Conservation (phyloP, 2,113 vertebrate species). For the Gallinago undulata region DNA sequence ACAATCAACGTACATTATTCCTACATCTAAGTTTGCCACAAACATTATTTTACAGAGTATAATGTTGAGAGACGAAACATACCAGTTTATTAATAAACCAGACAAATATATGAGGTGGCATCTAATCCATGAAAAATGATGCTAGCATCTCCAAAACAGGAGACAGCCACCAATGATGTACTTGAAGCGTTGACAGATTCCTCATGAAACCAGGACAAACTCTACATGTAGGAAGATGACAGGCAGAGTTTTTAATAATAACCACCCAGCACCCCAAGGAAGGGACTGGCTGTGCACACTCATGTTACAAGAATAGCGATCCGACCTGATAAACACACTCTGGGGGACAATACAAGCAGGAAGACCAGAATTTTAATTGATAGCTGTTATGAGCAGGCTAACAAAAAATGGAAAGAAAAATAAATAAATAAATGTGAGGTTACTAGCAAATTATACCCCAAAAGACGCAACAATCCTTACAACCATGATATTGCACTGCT, state of each 20-base stretch:
- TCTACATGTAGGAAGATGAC: background rate
- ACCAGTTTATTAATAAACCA: background rate
- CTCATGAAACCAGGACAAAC: background rate
- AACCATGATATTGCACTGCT: background rate
- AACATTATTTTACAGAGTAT: background rate
- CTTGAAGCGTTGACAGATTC: background rate
- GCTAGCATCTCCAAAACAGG: background rate
- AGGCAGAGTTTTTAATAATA: background rate
- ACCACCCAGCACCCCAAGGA: rapidly evolving
- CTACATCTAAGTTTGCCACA: background rate
- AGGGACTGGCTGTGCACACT: background rate
- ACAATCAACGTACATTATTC: background rate
- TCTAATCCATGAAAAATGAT: background rate
- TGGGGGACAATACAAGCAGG: background rate
- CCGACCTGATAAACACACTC: background rate
- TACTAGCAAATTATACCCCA: background rate
- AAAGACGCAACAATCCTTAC: background rate
- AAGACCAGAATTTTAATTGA: background rate
- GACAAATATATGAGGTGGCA: background rate
- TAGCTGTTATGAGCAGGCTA: background rate
- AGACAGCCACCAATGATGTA: background rate
- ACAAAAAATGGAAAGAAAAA: background rate
- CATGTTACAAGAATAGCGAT: background rate
- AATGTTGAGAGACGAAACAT: background rate
- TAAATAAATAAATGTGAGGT: background rate